A percentile compares a stretch with the other conserved stretches of the same genome.
phyloP scores from a whole-genome alignment of 2,797 vertebrate genomes.

The Melanotaenia trifasciata region DNA sequence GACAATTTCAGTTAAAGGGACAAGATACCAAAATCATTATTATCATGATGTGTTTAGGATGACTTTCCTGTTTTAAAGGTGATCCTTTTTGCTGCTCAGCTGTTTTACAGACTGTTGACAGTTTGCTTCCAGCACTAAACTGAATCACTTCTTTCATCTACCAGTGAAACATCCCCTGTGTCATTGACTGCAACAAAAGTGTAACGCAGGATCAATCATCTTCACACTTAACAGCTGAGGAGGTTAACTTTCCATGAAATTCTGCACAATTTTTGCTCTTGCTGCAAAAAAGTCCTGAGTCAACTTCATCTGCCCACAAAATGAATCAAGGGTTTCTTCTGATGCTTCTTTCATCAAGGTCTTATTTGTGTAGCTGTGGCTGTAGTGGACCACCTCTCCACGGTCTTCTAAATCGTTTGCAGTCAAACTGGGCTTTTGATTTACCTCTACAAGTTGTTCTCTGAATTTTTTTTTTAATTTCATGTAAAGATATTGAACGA shows the following conservation, averaged over 20 bases:
- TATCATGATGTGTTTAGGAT: background rate
- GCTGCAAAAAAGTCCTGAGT: background rate
- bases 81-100: background rate
- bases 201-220: background rate
- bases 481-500: no score
- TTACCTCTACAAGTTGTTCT: background rate
- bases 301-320: background rate
- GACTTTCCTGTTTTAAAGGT: background rate
- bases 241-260: background rate
- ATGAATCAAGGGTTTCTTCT: background rate
- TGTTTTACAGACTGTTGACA: background rate
- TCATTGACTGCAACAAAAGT: background rate
- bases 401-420: background rate
- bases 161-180: background rate
- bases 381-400: background rate
- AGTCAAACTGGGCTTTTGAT: background rate
- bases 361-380: background rate
- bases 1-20: background rate
- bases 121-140: background rate
- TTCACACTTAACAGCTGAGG: background rate
- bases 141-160: background rate
- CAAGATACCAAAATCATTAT: background rate
- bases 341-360: background rate
- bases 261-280: background rate
- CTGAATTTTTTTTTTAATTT: no score